Conservation (phyloP, 2,888 invertebrate genomes). For the Nemapogon koenigi region DNA sequence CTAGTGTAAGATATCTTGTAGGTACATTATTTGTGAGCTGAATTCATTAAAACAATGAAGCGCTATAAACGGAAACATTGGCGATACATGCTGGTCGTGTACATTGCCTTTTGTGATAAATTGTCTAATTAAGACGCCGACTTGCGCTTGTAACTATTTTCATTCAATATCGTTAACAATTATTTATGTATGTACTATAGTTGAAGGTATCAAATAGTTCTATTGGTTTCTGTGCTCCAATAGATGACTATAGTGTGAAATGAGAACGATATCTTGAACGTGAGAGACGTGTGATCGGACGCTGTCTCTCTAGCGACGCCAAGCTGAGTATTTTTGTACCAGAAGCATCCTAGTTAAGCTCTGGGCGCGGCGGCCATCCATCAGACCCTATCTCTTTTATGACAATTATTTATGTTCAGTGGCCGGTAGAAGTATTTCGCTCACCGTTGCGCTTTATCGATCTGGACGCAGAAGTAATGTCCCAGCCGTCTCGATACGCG, state of each 20-base stretch:
- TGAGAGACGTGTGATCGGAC: background rate
- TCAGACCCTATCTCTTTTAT: conserved; percentile 57
- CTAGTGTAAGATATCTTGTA: too few species aligned
- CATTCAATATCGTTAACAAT: conserved; percentile 35
- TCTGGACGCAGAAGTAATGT: conserved; percentile 56
- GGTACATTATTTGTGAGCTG: too few species aligned
- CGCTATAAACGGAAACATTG: conserved; percentile 3
- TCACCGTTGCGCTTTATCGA: conserved; percentile 63
- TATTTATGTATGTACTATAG: conserved; percentile 24
- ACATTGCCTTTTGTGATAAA: conserved; percentile 27
- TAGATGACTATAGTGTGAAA: too few species aligned
- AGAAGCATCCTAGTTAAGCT: conserved; percentile 44
- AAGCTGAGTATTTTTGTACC: conserved; percentile 23
- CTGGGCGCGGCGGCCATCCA: conserved; percentile 40
- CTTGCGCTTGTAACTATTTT: conserved; percentile 36
- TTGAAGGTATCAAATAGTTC: background rate
- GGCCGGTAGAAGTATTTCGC: conserved; percentile 58
- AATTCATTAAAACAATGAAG: too few species aligned
- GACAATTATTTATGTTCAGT: conserved; percentile 62
- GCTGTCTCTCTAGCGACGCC: background rate
- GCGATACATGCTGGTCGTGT: conserved; percentile 1
- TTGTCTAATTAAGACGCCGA: conserved; percentile 35
- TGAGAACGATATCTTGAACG: too few species aligned
- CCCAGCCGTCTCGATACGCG: conserved; percentile 52
- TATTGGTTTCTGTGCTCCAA: background rate